Evolutionary conservation across 2,797 vertebrate genomes (phyloP).

Genomic region (Gambelia wislizenii): DNA sequence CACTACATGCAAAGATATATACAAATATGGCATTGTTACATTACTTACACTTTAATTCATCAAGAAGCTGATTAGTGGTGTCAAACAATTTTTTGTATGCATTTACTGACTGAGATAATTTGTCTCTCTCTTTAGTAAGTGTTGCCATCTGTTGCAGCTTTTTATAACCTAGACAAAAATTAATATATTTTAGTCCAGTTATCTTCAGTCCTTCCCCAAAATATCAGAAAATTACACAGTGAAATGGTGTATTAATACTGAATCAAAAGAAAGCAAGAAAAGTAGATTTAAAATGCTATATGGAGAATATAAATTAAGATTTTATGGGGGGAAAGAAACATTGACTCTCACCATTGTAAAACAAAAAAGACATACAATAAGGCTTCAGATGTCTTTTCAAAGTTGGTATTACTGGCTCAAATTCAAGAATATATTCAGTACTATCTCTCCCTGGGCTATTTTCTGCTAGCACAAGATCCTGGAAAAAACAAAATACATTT

Average conservation of each 20-base stretch:
- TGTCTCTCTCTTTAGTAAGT: slow-evolving; percentile 85
- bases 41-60: slow-evolving; percentile 83
- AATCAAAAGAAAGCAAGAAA: slow-evolving; percentile 6
- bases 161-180: slow-evolving; percentile 81
- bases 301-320: neutral
- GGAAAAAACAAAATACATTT: slow-evolving; percentile 51
- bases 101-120: slow-evolving; percentile 77
- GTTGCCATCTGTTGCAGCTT: slow-evolving; percentile 84
- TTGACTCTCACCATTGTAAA: slow-evolving; percentile 87
- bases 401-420: slow-evolving; percentile 78
- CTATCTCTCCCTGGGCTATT: slow-evolving; percentile 89
- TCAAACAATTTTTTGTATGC: slow-evolving; percentile 75
- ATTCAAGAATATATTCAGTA: slow-evolving; percentile 85
- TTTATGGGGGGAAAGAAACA: slow-evolving; percentile 3
- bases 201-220: neutral
- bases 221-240: slow-evolving; percentile 19
- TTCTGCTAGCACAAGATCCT: slow-evolving; percentile 89
- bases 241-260: neutral
- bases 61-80: slow-evolving; percentile 71
- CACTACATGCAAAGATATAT: neutral
- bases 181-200: neutral
- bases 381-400: slow-evolving; percentile 75
- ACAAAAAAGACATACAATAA: slow-evolving; percentile 87
- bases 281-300: slow-evolving; percentile 3
- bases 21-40: neutral